Percentiles rank a stretch among this genome's conserved stretches.
Evolutionary conservation across 2,113 vertebrate species (phyloP).

Genomic region (Corydoras maculifer): DNA sequence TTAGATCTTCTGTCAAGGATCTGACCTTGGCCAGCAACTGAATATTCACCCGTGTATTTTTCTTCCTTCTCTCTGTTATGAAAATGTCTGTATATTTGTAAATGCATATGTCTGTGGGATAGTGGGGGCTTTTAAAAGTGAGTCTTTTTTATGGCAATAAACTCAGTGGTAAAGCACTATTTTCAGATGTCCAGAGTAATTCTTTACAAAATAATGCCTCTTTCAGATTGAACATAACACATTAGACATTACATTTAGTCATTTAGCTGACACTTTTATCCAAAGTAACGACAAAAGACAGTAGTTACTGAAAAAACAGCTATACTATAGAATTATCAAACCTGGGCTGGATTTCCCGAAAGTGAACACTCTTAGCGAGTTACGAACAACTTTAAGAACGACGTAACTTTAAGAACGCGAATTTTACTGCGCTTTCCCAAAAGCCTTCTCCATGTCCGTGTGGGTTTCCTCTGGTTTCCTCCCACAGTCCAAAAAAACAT

Average conservation of each 20-base stretch:
- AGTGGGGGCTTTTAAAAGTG: conserved; percentile 47
- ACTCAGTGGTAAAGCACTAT: conserved; percentile 40
- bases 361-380: too few relatives aligned
- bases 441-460: too few relatives aligned
- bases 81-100: conserved; percentile 15
- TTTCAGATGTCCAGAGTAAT: conserved; percentile 45
- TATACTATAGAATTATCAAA: too few relatives aligned
- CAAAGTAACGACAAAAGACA: too few relatives aligned
- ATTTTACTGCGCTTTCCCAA: too few relatives aligned
- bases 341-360: too few relatives aligned
- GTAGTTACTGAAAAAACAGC: too few relatives aligned
- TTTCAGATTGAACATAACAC: conserved; percentile 21
- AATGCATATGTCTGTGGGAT: conserved; percentile 26
- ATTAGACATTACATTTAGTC: neutral
- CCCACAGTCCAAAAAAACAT: too few relatives aligned
- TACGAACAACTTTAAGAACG: too few relatives aligned
- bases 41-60: conserved; percentile 43
- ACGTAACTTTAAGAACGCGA: too few relatives aligned
- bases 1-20: conserved; percentile 76
- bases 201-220: conserved; percentile 41
- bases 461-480: too few relatives aligned
- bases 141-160: conserved; percentile 15
- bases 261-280: too few relatives aligned
- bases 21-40: conserved; percentile 60
- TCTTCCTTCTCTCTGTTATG: neutral